Conservation (phyloP, 2,888 invertebrate genomes). For the Patella depressa region DNA sequence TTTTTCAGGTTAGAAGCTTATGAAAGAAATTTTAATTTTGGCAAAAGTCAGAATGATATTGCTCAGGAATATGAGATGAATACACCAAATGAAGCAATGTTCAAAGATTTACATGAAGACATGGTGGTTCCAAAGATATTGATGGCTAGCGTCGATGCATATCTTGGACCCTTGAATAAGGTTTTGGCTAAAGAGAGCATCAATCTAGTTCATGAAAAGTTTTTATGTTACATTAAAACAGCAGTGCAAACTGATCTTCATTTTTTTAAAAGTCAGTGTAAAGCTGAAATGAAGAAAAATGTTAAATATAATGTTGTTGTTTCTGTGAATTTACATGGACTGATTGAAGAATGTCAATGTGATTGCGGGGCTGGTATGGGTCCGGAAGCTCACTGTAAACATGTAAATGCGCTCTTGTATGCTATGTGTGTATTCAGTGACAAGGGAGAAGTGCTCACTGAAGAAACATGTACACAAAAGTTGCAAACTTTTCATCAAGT, state of each 20-base stretch:
- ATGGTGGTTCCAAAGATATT: background rate
- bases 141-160: background rate
- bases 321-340: background rate
- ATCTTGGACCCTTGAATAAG: background rate
- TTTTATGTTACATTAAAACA: background rate
- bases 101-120: no score
- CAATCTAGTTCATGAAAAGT: background rate
- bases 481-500: slow-evolving; percentile 13
- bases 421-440: slow-evolving; percentile 1
- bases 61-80: no score
- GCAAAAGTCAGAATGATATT: background rate
- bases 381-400: slow-evolving; percentile 13
- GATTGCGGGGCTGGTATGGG: slow-evolving; percentile 13
- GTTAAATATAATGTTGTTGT: background rate
- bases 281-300: background rate
- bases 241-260: no score
- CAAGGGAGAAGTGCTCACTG: background rate
- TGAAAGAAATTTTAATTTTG: background rate
- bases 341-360: slow-evolving; percentile 5
- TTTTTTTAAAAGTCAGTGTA: background rate
- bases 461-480: background rate
- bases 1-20: background rate
- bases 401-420: slow-evolving; percentile 4
- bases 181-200: background rate
- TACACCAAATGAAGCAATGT: no score